Percentiles rank a stretch among this genome's conserved stretches.
These are phyloP conservation scores for Zoanthus gigantus DNA, from an alignment of 92 coral and sea anemone species.

Conservation along the genomic window DNA sequence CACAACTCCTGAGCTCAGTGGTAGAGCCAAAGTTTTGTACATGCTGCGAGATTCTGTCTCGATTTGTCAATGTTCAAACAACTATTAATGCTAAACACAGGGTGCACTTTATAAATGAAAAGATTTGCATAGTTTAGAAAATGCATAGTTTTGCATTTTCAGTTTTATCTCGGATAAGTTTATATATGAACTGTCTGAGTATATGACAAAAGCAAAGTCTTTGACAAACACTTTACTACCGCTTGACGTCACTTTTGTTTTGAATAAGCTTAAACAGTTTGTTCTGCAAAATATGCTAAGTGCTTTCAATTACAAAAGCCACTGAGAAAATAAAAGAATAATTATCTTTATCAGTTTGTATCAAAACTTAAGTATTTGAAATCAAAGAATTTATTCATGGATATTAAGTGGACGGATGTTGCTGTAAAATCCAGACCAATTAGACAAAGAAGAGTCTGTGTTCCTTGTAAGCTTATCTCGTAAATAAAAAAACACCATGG, in stretches of 20 bases:
- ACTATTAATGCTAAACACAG: no score
- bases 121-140: no score
- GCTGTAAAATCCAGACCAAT: background rate
- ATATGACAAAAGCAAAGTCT: background rate
- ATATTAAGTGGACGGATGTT: slow-evolving; percentile 9
- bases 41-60: no score
- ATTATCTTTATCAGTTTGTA: slow-evolving; percentile 12
- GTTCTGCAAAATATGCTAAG: background rate
- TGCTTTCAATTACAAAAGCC: background rate
- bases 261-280: background rate
- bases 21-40: no score
- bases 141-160: no score
- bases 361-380: slow-evolving; percentile 11
- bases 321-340: slow-evolving; percentile 5
- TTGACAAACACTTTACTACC: background rate
- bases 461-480: background rate
- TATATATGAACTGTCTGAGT: no score
- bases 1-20: no score
- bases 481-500: background rate
- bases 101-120: no score
- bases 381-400: slow-evolving; percentile 30
- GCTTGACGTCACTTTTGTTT: background rate
- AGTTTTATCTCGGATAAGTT: no score
- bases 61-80: no score
- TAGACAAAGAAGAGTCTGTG: slow-evolving; percentile 33